Evolutionary conservation across 1,140 invertebrate species (phyloP).

Genomic region (Pogonognathellus flavescens): DNA sequence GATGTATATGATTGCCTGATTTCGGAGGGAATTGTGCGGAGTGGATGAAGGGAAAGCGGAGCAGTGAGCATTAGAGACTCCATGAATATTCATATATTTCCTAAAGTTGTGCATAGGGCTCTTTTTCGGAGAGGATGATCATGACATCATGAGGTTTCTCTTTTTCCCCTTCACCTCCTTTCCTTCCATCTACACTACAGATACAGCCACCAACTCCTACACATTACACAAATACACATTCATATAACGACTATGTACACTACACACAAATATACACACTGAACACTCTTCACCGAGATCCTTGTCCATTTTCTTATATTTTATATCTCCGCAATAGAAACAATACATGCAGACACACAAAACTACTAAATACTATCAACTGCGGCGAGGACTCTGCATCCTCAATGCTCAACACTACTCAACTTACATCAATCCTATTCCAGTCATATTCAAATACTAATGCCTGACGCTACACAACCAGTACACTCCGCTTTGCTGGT

Average conservation of each 20-base stretch:
- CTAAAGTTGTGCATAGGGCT: slow-evolving; percentile 55
- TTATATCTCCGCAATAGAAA: slow-evolving; percentile 5
- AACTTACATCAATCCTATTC: slow-evolving; percentile 21
- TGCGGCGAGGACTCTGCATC: not conserved
- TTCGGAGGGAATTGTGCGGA: slow-evolving; percentile 51
- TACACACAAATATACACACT: not conserved
- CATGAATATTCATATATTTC: slow-evolving; percentile 67
- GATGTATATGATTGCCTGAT: slow-evolving; percentile 53
- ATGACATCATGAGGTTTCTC: slow-evolving; percentile 61
- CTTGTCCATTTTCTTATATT: slow-evolving; percentile 1
- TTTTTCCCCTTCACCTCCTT: slow-evolving; percentile 56
- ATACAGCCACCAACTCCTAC: not conserved
- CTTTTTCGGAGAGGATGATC: slow-evolving; percentile 58
- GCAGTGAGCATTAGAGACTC: slow-evolving; percentile 57
- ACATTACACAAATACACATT: not conserved
- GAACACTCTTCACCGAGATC: not conserved
- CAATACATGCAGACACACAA: slow-evolving; percentile 15
- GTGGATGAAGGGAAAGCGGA: slow-evolving; percentile 53
- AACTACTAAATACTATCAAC: not conserved
- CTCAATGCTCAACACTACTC: not conserved
- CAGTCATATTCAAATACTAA: not conserved
- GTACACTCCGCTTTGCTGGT: too few relatives aligned
- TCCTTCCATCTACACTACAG: slow-evolving; percentile 13
- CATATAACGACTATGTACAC: not conserved
- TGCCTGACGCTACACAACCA: too few relatives aligned